Conservation (phyloP, 2,888 invertebrate genomes). For the Ellobium chinense region DNA sequence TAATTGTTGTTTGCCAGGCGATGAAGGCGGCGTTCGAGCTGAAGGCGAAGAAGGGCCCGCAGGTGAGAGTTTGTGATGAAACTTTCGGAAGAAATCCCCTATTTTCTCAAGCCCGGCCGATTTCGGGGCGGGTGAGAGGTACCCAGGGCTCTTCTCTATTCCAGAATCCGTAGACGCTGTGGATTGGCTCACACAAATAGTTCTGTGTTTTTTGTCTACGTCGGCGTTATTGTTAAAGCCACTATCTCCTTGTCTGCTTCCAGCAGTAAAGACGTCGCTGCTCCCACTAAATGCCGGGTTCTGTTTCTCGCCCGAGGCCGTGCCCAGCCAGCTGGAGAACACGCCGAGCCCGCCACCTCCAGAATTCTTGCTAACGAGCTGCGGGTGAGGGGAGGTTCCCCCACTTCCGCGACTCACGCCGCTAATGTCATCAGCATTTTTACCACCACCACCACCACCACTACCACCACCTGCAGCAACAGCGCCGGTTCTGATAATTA, state of each 20-base stretch:
- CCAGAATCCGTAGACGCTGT: constrained; percentile 2
- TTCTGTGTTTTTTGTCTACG: not conserved
- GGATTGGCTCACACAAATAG: not conserved
- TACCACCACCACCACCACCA: not conserved
- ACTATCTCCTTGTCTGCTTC: no score
- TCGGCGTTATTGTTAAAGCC: not conserved
- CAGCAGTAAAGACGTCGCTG: no score
- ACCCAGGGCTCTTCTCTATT: constrained; percentile 10
- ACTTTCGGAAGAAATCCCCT: constrained; percentile 33
- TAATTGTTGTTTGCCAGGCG: not conserved
- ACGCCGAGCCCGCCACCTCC: not conserved
- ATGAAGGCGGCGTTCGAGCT: not conserved
- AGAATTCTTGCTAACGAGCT: not conserved
- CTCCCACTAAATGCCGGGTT: not conserved
- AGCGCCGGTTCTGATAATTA: not conserved
- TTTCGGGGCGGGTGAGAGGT: not conserved
- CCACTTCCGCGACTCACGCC: not conserved
- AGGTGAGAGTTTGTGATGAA: constrained; percentile 25
- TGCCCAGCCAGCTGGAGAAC: constrained; percentile 4
- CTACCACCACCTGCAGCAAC: not conserved
- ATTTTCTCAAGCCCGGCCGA: constrained; percentile 23
- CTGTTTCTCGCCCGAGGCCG: not conserved
- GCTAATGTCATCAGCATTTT: not conserved
- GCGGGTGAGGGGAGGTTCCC: not conserved
- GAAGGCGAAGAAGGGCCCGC: not conserved